Evolutionary conservation across 1,140 invertebrate species (phyloP), one percentile per base, ranked within the genome.

Genomic region (Lasioglossum baleicum): DNA sequence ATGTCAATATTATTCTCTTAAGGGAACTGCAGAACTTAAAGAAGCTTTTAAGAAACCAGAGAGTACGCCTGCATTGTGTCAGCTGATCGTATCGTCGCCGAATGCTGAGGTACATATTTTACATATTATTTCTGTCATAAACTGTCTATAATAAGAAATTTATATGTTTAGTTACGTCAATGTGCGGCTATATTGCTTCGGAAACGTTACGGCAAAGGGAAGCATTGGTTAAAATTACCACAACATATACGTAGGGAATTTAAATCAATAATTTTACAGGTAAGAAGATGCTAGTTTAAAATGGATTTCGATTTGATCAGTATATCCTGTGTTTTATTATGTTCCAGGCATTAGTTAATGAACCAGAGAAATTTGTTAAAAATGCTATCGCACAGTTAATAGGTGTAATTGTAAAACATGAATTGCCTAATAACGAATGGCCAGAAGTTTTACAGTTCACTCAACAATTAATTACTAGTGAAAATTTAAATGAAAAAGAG

Each of bases 361-460:
- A 96, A 89, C 92, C 92, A 75, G 95, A 95, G 76, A 95, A 94
- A 85, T 90, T 88, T 58, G 95, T 96, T 1, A 95, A 95, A 84
- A 95, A 94, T 89, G 89, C 94, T 6, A 95, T 96, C 76, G 95
- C 95, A 15, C 95, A 95, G 86, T 91, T 96, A 68, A 93, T 96
- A 83, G 96, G 95, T 26, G 93, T 94, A 2, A 93, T 97, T 70
- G 94, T 96, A 26, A 96, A 95, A 81, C 96, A 97, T 92, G 96
- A 97, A 91, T 92, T 96, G 70, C 93, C 95, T 15, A 93, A 93
- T 58, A 94, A 95, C 84, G 87, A 90, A 13, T 97, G 96, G 96
- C 95, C 94, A 11, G 95, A 97, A 86, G 89, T 97, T 51, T 93
- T 97, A 61, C 94, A 95, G 75, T 96, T 96, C 87, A 91, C 97